These are phyloP conservation scores for Girardia tigrina DNA, from an alignment of 2,888 invertebrate genomes.

Conservation along the genomic window DNA sequence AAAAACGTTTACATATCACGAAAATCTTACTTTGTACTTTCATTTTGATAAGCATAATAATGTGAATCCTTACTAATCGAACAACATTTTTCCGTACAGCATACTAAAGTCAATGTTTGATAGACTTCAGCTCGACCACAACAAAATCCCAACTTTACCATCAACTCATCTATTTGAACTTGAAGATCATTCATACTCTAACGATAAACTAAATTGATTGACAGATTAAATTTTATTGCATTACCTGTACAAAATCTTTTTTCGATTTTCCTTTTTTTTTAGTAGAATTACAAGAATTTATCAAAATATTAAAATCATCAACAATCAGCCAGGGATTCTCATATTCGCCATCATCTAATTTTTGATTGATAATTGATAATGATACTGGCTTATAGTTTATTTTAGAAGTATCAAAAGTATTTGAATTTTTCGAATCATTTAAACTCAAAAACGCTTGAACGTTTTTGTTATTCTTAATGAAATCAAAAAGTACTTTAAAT, in stretches of 20 bases:
- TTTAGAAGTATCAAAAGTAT: slow-evolving; percentile 73
- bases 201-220: no score
- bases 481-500: slow-evolving; percentile 36
- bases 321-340: slow-evolving; percentile 97
- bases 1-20: neutral
- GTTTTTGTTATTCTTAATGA: slow-evolving; percentile 34
- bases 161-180: slow-evolving; percentile 65
- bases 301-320: slow-evolving; percentile 98
- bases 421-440: slow-evolving; percentile 69
- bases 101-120: slow-evolving; percentile 94
- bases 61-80: slow-evolving; percentile 94
- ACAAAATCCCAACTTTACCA: slow-evolving; percentile 93
- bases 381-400: slow-evolving; percentile 94
- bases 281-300: slow-evolving; percentile 98
- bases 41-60: slow-evolving; percentile 58
- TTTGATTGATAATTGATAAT: slow-evolving; percentile 77
- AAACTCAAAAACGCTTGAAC: slow-evolving; percentile 73
- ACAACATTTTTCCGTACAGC: slow-evolving; percentile 82
- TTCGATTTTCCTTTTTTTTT: slow-evolving; percentile 92
- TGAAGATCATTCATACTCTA: slow-evolving; percentile 84
- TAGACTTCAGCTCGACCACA: slow-evolving; percentile 95
- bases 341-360: slow-evolving; percentile 80
- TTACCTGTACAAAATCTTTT: slow-evolving; percentile 89
- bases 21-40: neutral
- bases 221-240: no score